Evolutionary conservation across 2,797 vertebrate genomes (phyloP), one percentile per base, ranked within the genome.

Genomic region (Periparus ater): DNA sequence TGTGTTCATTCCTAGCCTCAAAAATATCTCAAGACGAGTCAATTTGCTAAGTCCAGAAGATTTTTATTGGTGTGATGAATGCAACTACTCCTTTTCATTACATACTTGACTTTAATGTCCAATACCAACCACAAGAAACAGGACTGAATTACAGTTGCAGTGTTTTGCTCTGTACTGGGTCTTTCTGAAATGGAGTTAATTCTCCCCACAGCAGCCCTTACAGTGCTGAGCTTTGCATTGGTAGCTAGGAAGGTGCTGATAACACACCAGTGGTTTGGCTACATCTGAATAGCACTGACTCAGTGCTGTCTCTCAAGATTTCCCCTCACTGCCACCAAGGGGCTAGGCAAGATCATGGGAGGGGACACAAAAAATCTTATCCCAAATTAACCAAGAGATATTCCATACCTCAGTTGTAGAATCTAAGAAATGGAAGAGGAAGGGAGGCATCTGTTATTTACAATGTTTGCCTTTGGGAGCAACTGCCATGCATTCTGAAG

Each of bases 401-500:
- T 38, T 60, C 32, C 27, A 38, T 23, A 42, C 3, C 38, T 45
- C 36, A 73, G 38, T 51, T 21, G 58, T 2, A 80, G 54, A 45
- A 34, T 18, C n/a, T 66, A 60, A 58, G 29, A 66, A 51, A 45
- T 21, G n/a, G 29, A 57, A 17, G 11, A 58, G 9, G 23, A 73
- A 58, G 27, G 36, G 9, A 72, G 11, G n/a, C 17, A 53, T 47
- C n/a, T 0, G 0, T 53, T n/a, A 54, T 68, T 68, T 60, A 45
- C 23, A 57, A 7, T 18, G 40, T 47, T 15, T 50, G 44, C 32
- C 18, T 71, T 78, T 38, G 25, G 67, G 14, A 47, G 23, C 29
- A 73, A 30, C 11, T 0, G 0, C 4, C 20, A 21, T 3, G 11
- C 11, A 29, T 10, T n/a, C n/a, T 40, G 29, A 88, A 58, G n/a